A percentile compares a stretch with the other conserved stretches of the same genome.
Conservation (phyloP, 2,797 vertebrate species). For the Enteromius fasciolatus region DNA sequence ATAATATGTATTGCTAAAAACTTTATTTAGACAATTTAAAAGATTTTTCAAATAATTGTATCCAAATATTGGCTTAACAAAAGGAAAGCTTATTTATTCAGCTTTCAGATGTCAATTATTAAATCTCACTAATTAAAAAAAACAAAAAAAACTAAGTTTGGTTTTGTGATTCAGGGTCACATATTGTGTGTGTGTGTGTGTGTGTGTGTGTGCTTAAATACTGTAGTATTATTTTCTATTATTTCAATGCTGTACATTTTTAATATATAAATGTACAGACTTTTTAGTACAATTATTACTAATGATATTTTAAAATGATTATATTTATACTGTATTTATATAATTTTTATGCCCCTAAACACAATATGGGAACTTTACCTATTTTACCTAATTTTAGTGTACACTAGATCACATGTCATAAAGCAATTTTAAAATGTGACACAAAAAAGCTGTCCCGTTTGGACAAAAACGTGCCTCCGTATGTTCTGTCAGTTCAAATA, state of each 20-base stretch:
- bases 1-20: too few species aligned
- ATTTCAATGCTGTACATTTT: background rate
- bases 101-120: too few species aligned
- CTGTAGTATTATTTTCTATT: background rate
- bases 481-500: constrained; percentile 10
- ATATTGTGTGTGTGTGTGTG: too few species aligned
- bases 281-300: background rate
- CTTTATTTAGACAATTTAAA: too few species aligned
- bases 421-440: background rate
- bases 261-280: background rate
- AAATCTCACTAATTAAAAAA: background rate
- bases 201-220: too few species aligned
- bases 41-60: too few species aligned
- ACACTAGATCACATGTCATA: background rate
- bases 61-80: too few species aligned
- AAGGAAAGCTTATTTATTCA: too few species aligned
- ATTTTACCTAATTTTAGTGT: background rate
- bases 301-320: background rate
- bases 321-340: background rate
- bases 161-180: too few species aligned
- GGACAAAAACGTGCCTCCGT: background rate
- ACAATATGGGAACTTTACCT: background rate
- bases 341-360: background rate
- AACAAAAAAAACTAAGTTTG: too few species aligned
- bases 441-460: background rate